Percentiles rank a stretch among this genome's conserved stretches.
phyloP scores from a whole-genome alignment of 37 sponge, comb jelly and placozoan genomes.

The Amphimedon queenslandica region DNA sequence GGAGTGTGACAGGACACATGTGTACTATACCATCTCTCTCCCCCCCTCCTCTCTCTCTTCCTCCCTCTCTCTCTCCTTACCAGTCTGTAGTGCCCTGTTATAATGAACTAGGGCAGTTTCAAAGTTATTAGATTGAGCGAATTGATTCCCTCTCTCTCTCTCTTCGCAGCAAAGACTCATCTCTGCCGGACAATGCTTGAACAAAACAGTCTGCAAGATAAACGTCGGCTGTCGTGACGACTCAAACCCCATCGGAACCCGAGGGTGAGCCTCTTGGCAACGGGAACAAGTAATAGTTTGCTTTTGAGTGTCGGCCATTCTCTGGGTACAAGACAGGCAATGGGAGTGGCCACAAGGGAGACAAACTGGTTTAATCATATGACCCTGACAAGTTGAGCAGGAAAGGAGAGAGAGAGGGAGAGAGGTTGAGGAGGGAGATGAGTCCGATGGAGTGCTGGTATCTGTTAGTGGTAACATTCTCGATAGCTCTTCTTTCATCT shows the following conservation, averaged over 20 bases:
- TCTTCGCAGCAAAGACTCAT: conserved; percentile 24
- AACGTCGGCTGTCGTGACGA: conserved; percentile 31
- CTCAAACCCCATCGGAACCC: not conserved
- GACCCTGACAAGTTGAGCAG: conserved; percentile 44
- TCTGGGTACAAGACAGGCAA: conserved; percentile 51
- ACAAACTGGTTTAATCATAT: conserved; percentile 62
- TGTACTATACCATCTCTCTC: no score
- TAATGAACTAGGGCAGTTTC: conserved; percentile 44
- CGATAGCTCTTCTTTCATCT: not conserved
- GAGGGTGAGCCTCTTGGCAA: conserved; percentile 24
- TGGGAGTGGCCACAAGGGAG: conserved; percentile 73
- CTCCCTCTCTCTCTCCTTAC: no score
- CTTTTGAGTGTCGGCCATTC: not conserved
- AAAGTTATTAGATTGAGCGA: conserved; percentile 48
- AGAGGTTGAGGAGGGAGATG: no score
- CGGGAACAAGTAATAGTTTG: conserved; percentile 24
- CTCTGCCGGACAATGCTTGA: conserved; percentile 43
- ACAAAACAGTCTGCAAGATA: conserved; percentile 33
- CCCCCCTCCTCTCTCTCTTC: no score
- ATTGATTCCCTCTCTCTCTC: conserved; percentile 54
- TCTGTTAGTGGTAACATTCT: not conserved
- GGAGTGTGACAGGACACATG: no score
- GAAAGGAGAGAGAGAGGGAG: not conserved
- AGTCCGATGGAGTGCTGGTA: not conserved
- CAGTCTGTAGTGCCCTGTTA: conserved; percentile 42